Evolutionary conservation across 2,888 invertebrate genomes (phyloP).

Genomic region (Ischnura elegans): DNA sequence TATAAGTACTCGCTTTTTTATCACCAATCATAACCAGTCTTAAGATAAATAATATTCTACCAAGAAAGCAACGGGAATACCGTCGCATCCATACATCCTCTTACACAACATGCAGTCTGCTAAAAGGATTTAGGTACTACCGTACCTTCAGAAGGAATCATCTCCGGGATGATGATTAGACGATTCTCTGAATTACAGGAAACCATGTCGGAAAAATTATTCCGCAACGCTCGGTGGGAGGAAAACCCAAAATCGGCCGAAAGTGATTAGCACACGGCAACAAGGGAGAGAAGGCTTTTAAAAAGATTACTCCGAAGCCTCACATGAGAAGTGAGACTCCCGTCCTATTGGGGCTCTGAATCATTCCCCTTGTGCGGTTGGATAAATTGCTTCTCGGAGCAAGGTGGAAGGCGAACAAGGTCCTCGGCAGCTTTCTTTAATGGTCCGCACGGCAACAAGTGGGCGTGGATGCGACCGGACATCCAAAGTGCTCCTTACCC

Average conservation of each 20-base stretch:
- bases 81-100: too few species aligned
- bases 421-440: not conserved
- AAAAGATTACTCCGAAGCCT: too few species aligned
- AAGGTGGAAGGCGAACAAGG: not conserved
- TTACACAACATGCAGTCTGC: too few species aligned
- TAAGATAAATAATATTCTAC: too few species aligned
- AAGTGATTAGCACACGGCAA: not conserved
- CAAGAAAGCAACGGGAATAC: too few species aligned
- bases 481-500: not conserved
- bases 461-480: conserved; percentile 5
- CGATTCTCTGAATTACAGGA: too few species aligned
- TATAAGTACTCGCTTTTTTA: too few species aligned
- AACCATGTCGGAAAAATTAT: too few species aligned
- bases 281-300: not conserved
- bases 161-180: too few species aligned
- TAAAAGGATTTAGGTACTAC: too few species aligned
- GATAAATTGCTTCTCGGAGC: not conserved
- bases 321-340: not conserved
- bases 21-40: too few species aligned
- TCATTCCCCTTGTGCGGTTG: not conserved
- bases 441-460: conserved; percentile 20
- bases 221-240: not conserved
- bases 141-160: too few species aligned
- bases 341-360: not conserved
- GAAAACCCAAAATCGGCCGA: not conserved